Base-by-base conservation (phyloP, 2,888 invertebrate species). In the Crocallis elinguaria region DNA sequence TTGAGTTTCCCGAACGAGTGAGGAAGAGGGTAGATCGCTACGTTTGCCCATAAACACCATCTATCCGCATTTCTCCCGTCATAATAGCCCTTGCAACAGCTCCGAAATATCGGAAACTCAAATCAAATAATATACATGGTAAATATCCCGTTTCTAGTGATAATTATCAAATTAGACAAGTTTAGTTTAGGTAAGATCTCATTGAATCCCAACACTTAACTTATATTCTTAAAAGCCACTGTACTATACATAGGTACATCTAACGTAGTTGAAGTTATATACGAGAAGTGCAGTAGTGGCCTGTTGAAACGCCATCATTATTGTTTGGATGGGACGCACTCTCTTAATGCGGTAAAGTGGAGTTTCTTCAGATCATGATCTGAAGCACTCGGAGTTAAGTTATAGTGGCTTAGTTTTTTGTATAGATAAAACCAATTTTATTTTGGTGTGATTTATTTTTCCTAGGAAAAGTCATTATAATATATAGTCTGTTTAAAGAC, bases 401-500 rank as follows among this genome's bases (percentile, higher is more conserved):
- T n/a, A 39, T 11, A 32, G 53, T 54, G 62, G 52, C 60, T 67
- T 54, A 36, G 45, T 63, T 29, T 67, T 48, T 49, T 75, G 69
- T 73, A 69, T 73, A 74, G 71, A 67, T 25, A 57, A 57, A 67
- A 75, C 73, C 77, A 79, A 79, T 82, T 38, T 53, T 46, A 79
- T 75, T 75, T 79, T 73, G 79, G 78, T 80, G 68, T 66, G 66
- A 69, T 73, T 73, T 74, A 68, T 82, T 85, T 84, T 83, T 82
- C 79, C 76, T 80, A 79, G 77, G 81, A 82, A 82, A 84, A 82
- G 77, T 81, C 73, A 79, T 75, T 81, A 73, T 75, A 74, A 69
- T 69, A 62, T 65, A 64, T 68, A 77, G 86, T 86, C 86, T 84
- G 86, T 86, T 88, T 86, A 82, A 84, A 82, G 86, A 84, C 83